Conservation (phyloP, 2,113 vertebrate genomes). For the Tenrec ecaudatus region DNA sequence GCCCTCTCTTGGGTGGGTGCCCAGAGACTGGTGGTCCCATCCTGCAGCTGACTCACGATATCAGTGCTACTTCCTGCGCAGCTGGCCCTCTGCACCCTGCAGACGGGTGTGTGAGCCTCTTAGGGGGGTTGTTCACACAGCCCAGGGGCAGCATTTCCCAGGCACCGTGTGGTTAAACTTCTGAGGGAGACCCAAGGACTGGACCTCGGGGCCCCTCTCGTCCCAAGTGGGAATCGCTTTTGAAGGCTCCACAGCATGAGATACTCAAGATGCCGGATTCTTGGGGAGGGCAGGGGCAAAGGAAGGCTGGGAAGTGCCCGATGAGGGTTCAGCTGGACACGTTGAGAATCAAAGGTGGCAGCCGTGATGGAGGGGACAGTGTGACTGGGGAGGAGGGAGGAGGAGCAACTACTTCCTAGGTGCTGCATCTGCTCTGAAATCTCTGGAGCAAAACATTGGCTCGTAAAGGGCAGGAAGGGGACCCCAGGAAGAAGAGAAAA, state of each 20-base stretch:
- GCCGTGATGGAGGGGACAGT: neutral
- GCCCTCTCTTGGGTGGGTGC: neutral
- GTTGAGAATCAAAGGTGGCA: fast-evolving
- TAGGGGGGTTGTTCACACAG: too few relatives aligned
- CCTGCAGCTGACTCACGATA: neutral
- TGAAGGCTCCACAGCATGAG: neutral
- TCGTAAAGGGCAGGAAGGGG: neutral
- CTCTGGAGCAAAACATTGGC: neutral
- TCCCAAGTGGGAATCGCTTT: neutral
- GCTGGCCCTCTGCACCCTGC: neutral
- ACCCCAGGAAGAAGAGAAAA: neutral
- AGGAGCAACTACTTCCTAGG: neutral
- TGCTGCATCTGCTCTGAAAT: neutral
- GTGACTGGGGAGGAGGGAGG: neutral
- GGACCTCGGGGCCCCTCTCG: neutral
- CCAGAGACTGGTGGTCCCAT: slow-evolving; percentile 14
- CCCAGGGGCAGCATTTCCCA: too few relatives aligned
- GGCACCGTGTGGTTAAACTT: neutral
- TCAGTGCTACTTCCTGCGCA: neutral
- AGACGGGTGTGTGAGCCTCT: fast-evolving
- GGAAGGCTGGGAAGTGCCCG: fast-evolving
- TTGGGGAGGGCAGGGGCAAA: neutral
- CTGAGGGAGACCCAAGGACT: neutral
- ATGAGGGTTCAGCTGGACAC: neutral
- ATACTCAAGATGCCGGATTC: neutral